phyloP scores from a whole-genome alignment of 2,113 vertebrate genomes.

The Antechinus flavipes region DNA sequence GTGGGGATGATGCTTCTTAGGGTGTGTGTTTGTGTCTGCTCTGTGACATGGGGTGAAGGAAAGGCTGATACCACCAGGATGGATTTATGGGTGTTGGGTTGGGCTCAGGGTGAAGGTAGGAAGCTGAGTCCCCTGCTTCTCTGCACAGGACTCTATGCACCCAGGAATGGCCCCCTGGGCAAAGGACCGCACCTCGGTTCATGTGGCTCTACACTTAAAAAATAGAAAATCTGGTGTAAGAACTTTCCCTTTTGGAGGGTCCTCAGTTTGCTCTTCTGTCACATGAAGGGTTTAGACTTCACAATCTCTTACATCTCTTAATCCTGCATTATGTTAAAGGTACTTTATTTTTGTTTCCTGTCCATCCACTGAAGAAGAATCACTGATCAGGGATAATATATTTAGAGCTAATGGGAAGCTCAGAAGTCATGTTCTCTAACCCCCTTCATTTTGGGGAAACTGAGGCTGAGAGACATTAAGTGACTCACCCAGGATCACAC shows the following conservation, averaged over 20 bases:
- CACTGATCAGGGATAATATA: not conserved
- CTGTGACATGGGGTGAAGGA: not conserved
- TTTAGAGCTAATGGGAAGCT: not conserved
- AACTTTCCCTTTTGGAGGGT: not conserved
- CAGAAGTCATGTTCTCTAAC: not conserved
- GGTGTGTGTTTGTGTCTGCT: rapidly evolving
- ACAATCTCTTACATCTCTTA: not conserved
- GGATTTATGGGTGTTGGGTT: not conserved
- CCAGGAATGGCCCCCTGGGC: not conserved
- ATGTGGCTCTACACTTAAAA: not conserved
- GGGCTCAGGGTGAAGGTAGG: not conserved
- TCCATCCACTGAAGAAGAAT: not conserved
- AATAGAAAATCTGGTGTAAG: not conserved
- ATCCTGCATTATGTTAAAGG: not conserved
- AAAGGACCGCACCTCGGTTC: not conserved
- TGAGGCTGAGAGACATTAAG: not conserved
- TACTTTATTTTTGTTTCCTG: not conserved
- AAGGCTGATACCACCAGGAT: not conserved
- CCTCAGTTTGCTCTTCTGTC: not conserved
- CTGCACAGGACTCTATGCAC: not conserved
- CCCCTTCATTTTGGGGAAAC: not conserved
- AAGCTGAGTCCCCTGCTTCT: not conserved
- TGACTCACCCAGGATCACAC: not conserved
- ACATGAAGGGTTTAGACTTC: not conserved
- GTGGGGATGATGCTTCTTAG: rapidly evolving